A percentile compares a stretch with the other conserved stretches of the same genome.
These are phyloP conservation scores for Scaptodrosophila lebanonensis DNA, from an alignment of 1,140 invertebrate genomes.

Conservation along the genomic window DNA sequence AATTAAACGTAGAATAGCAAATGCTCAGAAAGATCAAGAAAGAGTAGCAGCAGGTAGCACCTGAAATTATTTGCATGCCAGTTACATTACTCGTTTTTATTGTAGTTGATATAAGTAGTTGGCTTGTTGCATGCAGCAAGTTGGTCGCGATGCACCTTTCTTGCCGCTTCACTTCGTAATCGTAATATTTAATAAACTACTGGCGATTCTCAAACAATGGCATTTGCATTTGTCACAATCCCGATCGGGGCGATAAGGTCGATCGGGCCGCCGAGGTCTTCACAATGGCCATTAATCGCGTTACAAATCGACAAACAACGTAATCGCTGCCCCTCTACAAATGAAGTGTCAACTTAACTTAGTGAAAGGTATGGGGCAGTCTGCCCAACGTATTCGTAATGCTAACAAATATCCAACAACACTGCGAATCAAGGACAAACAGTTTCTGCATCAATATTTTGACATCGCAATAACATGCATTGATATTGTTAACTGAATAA, in stretches of 20 bases:
- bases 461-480: constrained; percentile 44
- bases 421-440: constrained; percentile 38
- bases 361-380: constrained; percentile 45
- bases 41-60: no score
- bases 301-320: constrained; percentile 34
- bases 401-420: constrained; percentile 54
- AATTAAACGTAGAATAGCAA: background rate
- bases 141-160: background rate
- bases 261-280: constrained; percentile 7
- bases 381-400: constrained; percentile 49
- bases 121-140: no score
- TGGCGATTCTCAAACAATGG: constrained; percentile 49
- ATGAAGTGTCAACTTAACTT: constrained; percentile 71
- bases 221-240: constrained; percentile 64
- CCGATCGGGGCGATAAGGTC: constrained; percentile 7
- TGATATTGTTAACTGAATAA: constrained; percentile 28
- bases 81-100: no score
- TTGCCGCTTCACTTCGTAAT: background rate
- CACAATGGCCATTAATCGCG: constrained; percentile 54
- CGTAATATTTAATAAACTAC: constrained; percentile 41
- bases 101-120: no score
- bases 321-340: constrained; percentile 19
- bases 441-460: constrained; percentile 53
- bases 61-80: no score
- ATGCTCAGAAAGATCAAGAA: no score